Base-by-base conservation (phyloP, 1,140 invertebrate species). In the Drosophila suzukii region DNA sequence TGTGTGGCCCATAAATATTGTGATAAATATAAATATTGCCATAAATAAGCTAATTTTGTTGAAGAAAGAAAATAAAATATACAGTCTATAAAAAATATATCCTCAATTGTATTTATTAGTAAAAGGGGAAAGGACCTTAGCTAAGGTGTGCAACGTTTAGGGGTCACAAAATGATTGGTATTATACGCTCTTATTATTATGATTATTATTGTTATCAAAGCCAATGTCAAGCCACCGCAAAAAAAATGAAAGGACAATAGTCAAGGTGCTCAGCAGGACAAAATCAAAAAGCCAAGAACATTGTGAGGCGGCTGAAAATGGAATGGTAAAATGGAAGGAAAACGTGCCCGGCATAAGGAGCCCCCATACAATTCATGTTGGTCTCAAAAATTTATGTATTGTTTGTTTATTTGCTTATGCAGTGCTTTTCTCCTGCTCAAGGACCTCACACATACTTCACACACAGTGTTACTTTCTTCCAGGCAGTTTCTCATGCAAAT, bases 331-430 rank as follows among this genome's bases (percentile, higher is more conserved):
- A 57, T 43, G 34, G 15, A 24, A 46, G 54, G 6, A 61, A 43
- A 83, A 79, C 76, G 79, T 82, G 75, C 71, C 39, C 36, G 44
- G 70, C 75, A 86, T 81, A 78, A 82, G 79, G 58, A 70, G 63
- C 56, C 67, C 54, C 51, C 65, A 49, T 20, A 27, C 32, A 36
- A 60, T n/a, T 39, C 44, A 43, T 68, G 56, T 60, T 56, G 62
- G 47, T 77, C 56, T 67, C 73, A 58, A 88, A 83, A 88, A 86
- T 86, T 86, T 86, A 86, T 86, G 83, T 82, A 79, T 88, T 86
- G 79, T 86, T 86, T 88, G 83, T 88, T 86, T 88, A 86, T 88
- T 88, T 88, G 82, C 75, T 86, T 88, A 86, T 86, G 83, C 83
- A 86, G 78, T 86, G 81, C 83, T 88, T 75, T 78, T 58, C 78